These are phyloP conservation scores for Phocoena sinus DNA, from an alignment of 2,113 vertebrate genomes.

Conservation along the genomic window DNA sequence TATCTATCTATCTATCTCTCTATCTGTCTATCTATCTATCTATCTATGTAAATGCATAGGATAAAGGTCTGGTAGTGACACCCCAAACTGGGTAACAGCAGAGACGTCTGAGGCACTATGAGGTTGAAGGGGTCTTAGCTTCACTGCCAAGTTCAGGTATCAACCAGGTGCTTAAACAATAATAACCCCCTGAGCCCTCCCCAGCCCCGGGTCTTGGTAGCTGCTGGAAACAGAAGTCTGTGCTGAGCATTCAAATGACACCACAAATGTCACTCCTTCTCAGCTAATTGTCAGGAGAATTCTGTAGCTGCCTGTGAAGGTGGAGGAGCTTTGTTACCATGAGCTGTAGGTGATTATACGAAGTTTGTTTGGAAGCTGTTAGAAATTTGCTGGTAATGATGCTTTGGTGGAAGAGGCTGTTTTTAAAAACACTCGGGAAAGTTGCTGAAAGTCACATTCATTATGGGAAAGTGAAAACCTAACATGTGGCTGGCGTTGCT, in stretches of 20 bases:
- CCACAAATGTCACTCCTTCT: background rate
- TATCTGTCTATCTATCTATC: background rate
- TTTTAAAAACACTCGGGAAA: constrained; percentile 20
- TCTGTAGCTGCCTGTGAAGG: background rate
- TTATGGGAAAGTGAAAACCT: constrained; percentile 16
- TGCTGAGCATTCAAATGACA: background rate
- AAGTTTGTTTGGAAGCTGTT: constrained; percentile 30
- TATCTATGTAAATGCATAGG: background rate
- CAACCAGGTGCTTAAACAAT: background rate
- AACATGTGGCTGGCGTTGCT: background rate
- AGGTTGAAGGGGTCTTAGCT: background rate
- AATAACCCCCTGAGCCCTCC: background rate
- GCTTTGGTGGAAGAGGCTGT: constrained; percentile 13
- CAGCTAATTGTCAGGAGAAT: background rate
- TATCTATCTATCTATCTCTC: background rate
- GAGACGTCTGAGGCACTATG: background rate
- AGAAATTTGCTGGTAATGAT: background rate
- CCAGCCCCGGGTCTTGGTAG: background rate
- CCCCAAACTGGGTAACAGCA: too few relatives aligned
- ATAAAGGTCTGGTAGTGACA: background rate
- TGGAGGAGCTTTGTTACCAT: background rate
- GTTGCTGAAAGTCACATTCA: constrained; percentile 49
- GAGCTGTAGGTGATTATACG: background rate
- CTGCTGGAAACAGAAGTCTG: background rate
- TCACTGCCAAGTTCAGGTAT: background rate